Evolutionary conservation across 1,140 invertebrate genomes (phyloP).

Genomic region (Palaemon carinicauda): DNA sequence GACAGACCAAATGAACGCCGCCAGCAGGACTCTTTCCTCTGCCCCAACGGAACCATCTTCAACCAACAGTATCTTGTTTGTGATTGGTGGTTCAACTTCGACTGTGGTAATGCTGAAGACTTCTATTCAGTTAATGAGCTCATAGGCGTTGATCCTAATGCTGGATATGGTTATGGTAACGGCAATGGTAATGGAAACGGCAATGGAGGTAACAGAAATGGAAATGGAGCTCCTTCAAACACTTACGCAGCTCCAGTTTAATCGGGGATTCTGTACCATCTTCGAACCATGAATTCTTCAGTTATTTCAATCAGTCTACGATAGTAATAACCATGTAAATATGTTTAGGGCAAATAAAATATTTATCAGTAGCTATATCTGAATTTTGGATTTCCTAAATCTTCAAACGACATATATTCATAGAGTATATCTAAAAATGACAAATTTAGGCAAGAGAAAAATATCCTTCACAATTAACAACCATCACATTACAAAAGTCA

Average conservation of each 20-base stretch:
- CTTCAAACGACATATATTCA: too few relatives aligned
- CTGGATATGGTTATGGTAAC: neutral
- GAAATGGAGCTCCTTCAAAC: neutral
- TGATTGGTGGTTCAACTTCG: conserved; percentile 43
- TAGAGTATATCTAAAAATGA: too few relatives aligned
- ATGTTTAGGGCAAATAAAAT: too few relatives aligned
- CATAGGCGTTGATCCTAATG: conserved; percentile 25
- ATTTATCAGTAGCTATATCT: too few relatives aligned
- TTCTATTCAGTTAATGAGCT: conserved; percentile 39
- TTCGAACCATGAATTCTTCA: too few relatives aligned
- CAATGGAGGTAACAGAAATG: neutral
- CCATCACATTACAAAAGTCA: too few relatives aligned
- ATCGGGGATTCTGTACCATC: neutral
- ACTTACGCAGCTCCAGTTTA: neutral
- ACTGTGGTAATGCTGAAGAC: conserved; percentile 13
- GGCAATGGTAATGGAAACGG: neutral
- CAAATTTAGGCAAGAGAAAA: too few relatives aligned
- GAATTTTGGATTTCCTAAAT: too few relatives aligned
- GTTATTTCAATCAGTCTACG: too few relatives aligned
- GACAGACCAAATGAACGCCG: neutral
- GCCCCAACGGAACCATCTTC: conserved; percentile 35
- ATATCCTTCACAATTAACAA: too few relatives aligned
- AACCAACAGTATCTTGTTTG: conserved; percentile 43
- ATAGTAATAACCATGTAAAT: too few relatives aligned
- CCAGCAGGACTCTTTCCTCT: conserved; percentile 32